Conservation (phyloP, 2,888 invertebrate genomes). For the Cantharis nigra region DNA sequence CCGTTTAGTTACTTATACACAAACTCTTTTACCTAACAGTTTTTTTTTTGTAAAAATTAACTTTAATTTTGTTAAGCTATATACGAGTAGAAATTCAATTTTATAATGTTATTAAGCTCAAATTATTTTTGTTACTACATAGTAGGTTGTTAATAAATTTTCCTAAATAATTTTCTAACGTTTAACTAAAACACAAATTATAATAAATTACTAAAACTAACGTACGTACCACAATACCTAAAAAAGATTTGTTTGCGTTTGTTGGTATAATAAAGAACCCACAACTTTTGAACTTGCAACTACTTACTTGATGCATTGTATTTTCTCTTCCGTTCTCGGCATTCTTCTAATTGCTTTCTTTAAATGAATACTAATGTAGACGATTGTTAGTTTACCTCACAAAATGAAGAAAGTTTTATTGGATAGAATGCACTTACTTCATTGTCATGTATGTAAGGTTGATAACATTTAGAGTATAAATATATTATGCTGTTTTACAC, state of each 20-base stretch:
- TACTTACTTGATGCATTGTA: constrained; percentile 12
- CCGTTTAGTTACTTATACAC: too few relatives aligned
- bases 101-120: too few relatives aligned
- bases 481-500: background rate
- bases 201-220: background rate
- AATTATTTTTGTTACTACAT: too few relatives aligned
- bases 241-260: background rate
- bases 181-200: background rate
- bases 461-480: background rate
- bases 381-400: constrained; percentile 13
- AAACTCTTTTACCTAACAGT: too few relatives aligned
- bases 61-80: too few relatives aligned
- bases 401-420: constrained; percentile 10
- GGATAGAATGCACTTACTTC: background rate
- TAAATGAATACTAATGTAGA: constrained; percentile 27
- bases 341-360: constrained; percentile 25
- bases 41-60: too few relatives aligned
- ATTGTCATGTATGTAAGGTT: background rate
- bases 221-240: background rate
- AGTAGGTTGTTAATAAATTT: background rate
- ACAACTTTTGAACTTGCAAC: constrained; percentile 10
- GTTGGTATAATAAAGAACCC: constrained; percentile 3
- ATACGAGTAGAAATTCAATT: too few relatives aligned
- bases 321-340: constrained; percentile 16
- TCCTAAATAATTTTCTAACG: background rate